Evolutionary conservation across 2,888 invertebrate species (phyloP), one percentile per base, ranked within the genome.

Genomic region (Agonopterix alstromeriana): DNA sequence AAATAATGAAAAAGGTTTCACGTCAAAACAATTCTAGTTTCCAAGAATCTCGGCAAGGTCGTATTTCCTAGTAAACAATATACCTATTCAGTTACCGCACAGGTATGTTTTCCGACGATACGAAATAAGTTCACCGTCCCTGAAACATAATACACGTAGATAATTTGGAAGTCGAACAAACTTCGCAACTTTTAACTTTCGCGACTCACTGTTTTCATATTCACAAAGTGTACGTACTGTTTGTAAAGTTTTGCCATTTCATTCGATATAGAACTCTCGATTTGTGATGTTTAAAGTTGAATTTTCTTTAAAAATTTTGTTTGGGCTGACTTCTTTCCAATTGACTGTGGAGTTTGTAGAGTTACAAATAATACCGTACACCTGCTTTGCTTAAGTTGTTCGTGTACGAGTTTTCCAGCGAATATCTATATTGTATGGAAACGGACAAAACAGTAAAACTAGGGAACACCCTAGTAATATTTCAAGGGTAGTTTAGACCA

Each of bases 141-240:
- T 12, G 42, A 2, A 42, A 36, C 43, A 27, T 48, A 48, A 48
- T 38, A 35, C 40, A 11, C 43, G 11, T 45, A 36, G 8, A 45
- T 45, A 45, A 74, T 71, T 70, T 67, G 63, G 60, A 63, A 71
- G 66, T 66, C 63, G 60, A 67, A 67, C 63, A 67, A 74, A 75
- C 71, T 73, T 70, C 52, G 54, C 47, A 67, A 73, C 70, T 71
- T 70, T 67, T 64, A 69, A 71, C 71, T 74, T 73, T 61, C 50
- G 58, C 56, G 58, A 67, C 61, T 67, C 57, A 60, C 64, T 70
- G 65, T 70, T 75, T 67, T 71, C 63, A 57, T 73, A 74, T 75
- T 74, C 70, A 68, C 70, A 73, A 75, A 75, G 71, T 36, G 65
- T 65, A 61, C 64, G 5, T 42, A 11, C 59, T 66, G 64, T 62